Base-by-base conservation (phyloP, 1,140 invertebrate species). In the Spodoptera frugiperda region DNA sequence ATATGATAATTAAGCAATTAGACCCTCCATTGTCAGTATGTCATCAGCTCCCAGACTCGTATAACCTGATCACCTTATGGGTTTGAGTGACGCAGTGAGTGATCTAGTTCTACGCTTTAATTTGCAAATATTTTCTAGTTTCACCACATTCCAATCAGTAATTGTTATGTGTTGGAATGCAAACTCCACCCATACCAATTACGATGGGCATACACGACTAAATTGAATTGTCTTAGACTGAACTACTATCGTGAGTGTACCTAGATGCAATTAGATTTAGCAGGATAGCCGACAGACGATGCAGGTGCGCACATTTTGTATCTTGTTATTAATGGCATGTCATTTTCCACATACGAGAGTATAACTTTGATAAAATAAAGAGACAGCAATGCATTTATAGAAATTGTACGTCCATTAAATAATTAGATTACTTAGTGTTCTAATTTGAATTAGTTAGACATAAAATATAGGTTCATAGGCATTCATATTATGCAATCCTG, bases 91-190 rank as follows among this genome's bases (percentile, higher is more conserved):
- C 82, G 84, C 78, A 86, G 75, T 80, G 4, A 57, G 9, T 75
- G 83, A 89, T 86, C 85, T 81, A 85, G 88, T 85, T 88, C 79
- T 87, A 73, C 79, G 80, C 71, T 85, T 84, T 71, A 78, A 79
- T 88, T 87, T 87, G 75, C 71, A 82, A 87, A 87, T 86, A 85
- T 89, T 88, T 84, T 89, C 88, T 90, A 87, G 90, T 90, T 89
- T 89, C 88, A 61, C 89, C 68, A 84, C 91, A 92, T 92, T 92
- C 89, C 87, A 70, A 63, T 48, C 46, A 55, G 73, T 89, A 91
- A 92, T 92, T 90, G 81, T 88, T 89, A 85, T 87, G 71, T 82
- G 75, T 80, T 70, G 84, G 85, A 87, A 91, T 88, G 85, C 79
- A 74, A 81, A 70, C 82, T 84, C 79, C 83, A 85, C 84, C 80